A percentile compares a stretch with the other conserved stretches of the same genome.
Conservation (phyloP, 2,797 vertebrate genomes). For the Acestrorhynchus altus region DNA sequence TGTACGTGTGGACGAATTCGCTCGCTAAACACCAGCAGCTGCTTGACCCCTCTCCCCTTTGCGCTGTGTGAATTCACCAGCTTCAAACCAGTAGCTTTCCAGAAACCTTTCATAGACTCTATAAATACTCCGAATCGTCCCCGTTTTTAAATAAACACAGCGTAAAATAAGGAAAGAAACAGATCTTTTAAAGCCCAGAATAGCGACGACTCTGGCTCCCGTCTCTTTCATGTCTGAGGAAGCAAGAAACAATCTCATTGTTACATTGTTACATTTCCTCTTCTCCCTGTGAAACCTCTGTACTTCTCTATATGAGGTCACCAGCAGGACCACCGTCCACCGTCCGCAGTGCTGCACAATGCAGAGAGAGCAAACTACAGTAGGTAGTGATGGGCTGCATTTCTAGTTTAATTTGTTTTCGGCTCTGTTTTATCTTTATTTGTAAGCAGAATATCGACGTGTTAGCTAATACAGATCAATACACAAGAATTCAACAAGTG, state of each 20-base stretch:
- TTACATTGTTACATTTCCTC: conserved; percentile 87
- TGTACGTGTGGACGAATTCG: conserved; percentile 19
- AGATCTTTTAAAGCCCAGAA: conserved; percentile 80
- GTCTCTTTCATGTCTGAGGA: conserved; percentile 83
- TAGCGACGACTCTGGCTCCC: conserved; percentile 71
- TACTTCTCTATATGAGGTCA: conserved; percentile 81
- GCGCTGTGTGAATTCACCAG: conserved; percentile 55
- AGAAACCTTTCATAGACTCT: conserved; percentile 70
- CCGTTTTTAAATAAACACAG: conserved; percentile 76
- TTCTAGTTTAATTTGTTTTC: too few species aligned
- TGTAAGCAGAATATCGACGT: too few species aligned
- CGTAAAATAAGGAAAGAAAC: conserved; percentile 76
- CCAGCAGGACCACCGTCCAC: conserved; percentile 28
- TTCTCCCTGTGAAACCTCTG: conserved; percentile 76
- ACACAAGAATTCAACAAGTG: too few species aligned
- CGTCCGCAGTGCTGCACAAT: background rate
- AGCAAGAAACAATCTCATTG: conserved; percentile 84
- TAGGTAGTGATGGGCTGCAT: too few species aligned
- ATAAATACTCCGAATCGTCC: conserved; percentile 77
- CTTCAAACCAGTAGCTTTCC: conserved; percentile 61
- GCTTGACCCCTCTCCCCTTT: conserved; percentile 44
- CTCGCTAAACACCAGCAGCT: conserved; percentile 48
- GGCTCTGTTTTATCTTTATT: too few species aligned
- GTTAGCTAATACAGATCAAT: too few species aligned
- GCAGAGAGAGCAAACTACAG: too few species aligned